These are phyloP conservation scores for Polypterus bichir DNA, from an alignment of 2,113 vertebrate genomes.

Conservation along the genomic window DNA sequence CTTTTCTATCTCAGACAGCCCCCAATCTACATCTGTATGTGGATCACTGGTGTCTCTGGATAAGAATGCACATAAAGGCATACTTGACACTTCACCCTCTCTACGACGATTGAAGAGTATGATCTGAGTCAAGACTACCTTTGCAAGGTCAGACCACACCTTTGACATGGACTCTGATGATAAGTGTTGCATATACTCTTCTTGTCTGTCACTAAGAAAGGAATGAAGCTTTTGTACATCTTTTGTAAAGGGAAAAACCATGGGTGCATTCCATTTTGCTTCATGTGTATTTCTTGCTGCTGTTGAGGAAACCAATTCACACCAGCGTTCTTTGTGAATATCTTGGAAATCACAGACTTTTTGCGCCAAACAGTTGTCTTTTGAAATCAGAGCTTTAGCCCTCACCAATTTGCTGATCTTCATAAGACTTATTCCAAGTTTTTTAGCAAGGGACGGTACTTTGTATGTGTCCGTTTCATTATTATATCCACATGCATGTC, in stretches of 20 bases:
- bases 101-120: constrained; percentile 26
- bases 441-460: constrained; percentile 3
- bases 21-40: constrained; percentile 8
- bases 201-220: constrained; percentile 9
- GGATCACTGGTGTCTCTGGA: constrained; percentile 11
- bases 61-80: constrained; percentile 16
- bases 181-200: neutral
- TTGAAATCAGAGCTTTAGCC: neutral
- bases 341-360: constrained; percentile 4
- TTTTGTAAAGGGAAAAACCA: constrained; percentile 21
- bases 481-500: constrained; percentile 1
- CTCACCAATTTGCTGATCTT: constrained; percentile 1
- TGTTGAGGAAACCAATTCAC: constrained; percentile 15
- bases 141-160: constrained; percentile 10
- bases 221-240: constrained; percentile 20
- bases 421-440: constrained; percentile 11
- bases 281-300: constrained; percentile 19
- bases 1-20: constrained; percentile 19
- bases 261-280: constrained; percentile 19
- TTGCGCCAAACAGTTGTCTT: constrained; percentile 8
- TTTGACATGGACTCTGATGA: constrained; percentile 17
- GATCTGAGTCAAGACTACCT: constrained; percentile 19
- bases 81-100: constrained; percentile 21
- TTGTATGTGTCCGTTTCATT: neutral
- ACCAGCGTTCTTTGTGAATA: constrained; percentile 16